Percentiles rank a stretch among this genome's conserved stretches.
These are phyloP conservation scores for Gymnocheta viridis DNA, from an alignment of 2,888 invertebrate species.

Conservation along the genomic window DNA sequence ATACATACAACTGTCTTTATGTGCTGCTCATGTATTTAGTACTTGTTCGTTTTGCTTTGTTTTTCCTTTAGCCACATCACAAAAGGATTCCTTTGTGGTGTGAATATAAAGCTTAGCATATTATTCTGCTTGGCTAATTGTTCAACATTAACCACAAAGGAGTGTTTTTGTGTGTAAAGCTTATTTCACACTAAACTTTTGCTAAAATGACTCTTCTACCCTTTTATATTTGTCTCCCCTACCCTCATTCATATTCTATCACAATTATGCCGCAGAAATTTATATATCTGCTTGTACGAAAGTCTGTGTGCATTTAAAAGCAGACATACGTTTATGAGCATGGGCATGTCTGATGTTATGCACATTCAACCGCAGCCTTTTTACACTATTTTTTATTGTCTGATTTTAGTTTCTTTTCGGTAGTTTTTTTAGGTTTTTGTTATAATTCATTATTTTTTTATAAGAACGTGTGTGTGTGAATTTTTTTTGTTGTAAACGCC, in stretches of 20 bases:
- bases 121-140: conserved; percentile 68
- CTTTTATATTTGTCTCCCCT: not conserved
- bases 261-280: conserved; percentile 21
- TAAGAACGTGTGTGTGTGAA: not conserved
- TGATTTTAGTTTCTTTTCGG: conserved; percentile 49
- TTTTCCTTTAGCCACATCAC: conserved; percentile 31
- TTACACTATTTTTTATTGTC: conserved; percentile 47
- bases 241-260: not conserved
- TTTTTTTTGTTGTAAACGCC: conserved; percentile 36
- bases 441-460: conserved; percentile 42
- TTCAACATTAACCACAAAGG: conserved; percentile 67
- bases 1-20: not conserved
- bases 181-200: conserved; percentile 65
- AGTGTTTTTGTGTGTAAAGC: conserved; percentile 64
- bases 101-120: conserved; percentile 66
- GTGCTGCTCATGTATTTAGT: conserved; percentile 19
- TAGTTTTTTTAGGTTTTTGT: conserved; percentile 12
- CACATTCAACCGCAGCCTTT: conserved; percentile 51
- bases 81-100: conserved; percentile 65
- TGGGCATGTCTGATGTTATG: conserved; percentile 44
- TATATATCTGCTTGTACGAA: not conserved
- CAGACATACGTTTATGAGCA: conserved; percentile 49
- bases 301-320: conserved; percentile 21
- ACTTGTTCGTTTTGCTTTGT: conserved; percentile 21
- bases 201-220: conserved; percentile 34